phyloP scores from a whole-genome alignment of 2,888 invertebrate species.

The Heliconius ismenius region DNA sequence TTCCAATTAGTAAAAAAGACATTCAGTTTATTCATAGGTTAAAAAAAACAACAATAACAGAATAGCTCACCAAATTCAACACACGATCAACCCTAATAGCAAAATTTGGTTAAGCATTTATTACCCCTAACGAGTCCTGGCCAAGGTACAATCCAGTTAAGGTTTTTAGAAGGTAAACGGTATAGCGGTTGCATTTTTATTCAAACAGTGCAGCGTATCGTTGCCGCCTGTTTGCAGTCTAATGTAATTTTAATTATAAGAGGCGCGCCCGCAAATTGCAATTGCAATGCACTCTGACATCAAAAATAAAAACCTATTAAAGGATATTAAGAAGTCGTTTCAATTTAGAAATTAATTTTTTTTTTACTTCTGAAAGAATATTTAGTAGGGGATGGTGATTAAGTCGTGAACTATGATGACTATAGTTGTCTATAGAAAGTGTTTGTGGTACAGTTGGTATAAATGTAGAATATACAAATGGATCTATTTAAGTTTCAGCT shows the following conservation, averaged over 20 bases:
- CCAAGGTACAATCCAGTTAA: conserved; percentile 38
- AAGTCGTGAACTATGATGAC: not conserved
- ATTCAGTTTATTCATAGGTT: no score
- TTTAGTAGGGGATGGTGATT: not conserved
- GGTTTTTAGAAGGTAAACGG: conserved; percentile 33
- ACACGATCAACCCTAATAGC: conserved; percentile 18
- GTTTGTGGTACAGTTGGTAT: not conserved
- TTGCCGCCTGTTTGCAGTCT: conserved; percentile 69
- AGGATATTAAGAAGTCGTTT: conserved; percentile 26
- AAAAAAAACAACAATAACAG: not conserved
- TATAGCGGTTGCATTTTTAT: conserved; percentile 60
- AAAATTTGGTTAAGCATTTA: conserved; percentile 23
- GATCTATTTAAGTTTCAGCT: no score
- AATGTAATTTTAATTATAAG: conserved; percentile 82
- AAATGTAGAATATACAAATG: no score
- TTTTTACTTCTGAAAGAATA: not conserved
- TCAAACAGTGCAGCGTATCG: conserved; percentile 70
- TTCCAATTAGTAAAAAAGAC: no score
- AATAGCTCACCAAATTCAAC: not conserved
- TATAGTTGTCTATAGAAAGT: not conserved
- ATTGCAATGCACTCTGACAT: conserved; percentile 65
- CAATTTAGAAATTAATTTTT: conserved; percentile 22
- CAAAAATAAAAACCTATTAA: conserved; percentile 29
- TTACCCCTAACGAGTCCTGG: conserved; percentile 26
- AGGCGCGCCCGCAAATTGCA: conserved; percentile 75